These are phyloP conservation scores for Hylyphantes graminicola DNA, from an alignment of 1,140 invertebrate genomes.

Conservation along the genomic window DNA sequence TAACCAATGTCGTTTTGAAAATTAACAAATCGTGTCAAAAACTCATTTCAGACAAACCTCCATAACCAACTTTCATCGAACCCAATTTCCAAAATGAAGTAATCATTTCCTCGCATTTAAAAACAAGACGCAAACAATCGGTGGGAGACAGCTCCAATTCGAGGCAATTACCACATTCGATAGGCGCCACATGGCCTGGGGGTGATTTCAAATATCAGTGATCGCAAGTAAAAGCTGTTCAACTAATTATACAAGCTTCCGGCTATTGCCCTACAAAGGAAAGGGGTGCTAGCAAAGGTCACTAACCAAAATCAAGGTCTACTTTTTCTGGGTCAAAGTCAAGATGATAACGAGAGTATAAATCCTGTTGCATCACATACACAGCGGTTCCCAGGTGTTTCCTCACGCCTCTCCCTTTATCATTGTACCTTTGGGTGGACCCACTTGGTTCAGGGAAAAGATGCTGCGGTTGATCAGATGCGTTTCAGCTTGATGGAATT, in stretches of 20 bases:
- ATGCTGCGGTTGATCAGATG: no score
- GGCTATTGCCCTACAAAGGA: constrained; percentile 41
- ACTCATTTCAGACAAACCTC: no score
- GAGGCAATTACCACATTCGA: not conserved
- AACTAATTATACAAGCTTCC: constrained; percentile 1
- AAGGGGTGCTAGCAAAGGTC: constrained; percentile 27
- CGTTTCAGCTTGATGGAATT: no score
- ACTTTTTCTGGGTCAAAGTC: constrained; percentile 31
- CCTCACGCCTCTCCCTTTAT: not conserved
- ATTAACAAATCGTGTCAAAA: no score
- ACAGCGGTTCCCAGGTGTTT: not conserved
- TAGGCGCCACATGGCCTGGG: not conserved
- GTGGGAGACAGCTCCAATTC: no score
- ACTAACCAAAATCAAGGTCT: constrained; percentile 48
- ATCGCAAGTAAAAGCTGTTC: constrained; percentile 33
- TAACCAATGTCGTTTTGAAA: no score
- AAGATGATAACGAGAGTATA: constrained; percentile 36
- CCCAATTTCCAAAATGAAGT: no score
- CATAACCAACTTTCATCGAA: no score
- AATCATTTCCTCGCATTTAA: no score
- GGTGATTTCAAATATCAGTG: not conserved
- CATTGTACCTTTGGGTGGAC: no score
- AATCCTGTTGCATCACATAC: constrained; percentile 41
- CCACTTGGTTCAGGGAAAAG: no score
- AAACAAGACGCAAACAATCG: no score